Conservation (phyloP, 2,797 vertebrate species). For the Tokudaia muenninki region DNA sequence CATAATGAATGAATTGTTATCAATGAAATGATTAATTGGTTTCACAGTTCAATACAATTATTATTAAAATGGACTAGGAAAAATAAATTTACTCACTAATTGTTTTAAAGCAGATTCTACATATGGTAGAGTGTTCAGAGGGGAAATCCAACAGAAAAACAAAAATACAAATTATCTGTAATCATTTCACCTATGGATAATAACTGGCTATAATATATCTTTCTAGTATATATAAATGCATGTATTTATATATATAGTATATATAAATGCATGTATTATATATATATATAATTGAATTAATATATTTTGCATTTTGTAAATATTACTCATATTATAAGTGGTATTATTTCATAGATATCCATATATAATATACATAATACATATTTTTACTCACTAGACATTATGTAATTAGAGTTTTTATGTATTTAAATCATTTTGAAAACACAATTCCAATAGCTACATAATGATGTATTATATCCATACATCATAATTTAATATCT, state of each 20-base stretch:
- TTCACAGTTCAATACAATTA: conserved; percentile 35
- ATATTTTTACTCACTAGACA: conserved; percentile 35
- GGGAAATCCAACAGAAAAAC: not conserved
- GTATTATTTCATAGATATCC: not conserved
- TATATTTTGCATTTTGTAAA: conserved; percentile 13
- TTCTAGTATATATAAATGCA: not conserved
- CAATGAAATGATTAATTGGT: conserved; percentile 35
- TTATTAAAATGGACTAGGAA: not conserved
- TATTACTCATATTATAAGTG: not conserved
- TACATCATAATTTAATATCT: conserved; percentile 40
- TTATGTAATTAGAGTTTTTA: conserved; percentile 55
- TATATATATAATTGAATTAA: not conserved
- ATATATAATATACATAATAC: not conserved
- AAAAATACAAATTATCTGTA: not conserved
- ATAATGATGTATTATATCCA: conserved; percentile 38
- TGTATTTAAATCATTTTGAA: conserved; percentile 57
- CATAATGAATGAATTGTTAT: conserved; percentile 2
- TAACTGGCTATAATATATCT: not conserved
- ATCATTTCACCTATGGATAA: not conserved
- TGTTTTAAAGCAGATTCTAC: not conserved
- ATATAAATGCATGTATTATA: not conserved
- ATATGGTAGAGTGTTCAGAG: not conserved
- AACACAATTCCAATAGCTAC: conserved; percentile 63
- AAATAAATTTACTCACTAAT: conserved; percentile 24
- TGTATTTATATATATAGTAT: not conserved